Evolutionary conservation across 2,113 vertebrate species (phyloP).

Genomic region (Grallaria varia): DNA sequence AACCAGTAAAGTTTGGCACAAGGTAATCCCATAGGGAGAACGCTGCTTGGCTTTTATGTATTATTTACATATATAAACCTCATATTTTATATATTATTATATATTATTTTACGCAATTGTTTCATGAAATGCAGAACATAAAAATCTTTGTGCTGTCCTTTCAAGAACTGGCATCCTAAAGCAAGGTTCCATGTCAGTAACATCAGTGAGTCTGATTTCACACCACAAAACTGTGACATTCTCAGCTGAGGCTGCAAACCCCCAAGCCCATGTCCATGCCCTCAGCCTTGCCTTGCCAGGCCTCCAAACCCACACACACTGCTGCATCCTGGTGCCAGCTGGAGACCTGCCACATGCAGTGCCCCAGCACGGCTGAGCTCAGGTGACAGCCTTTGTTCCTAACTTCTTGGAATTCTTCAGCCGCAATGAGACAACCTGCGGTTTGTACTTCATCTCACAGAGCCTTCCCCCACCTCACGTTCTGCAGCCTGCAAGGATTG

Average conservation of each 20-base stretch:
- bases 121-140: not conserved
- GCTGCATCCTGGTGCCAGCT: not conserved
- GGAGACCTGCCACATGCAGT: not conserved
- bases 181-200: not conserved
- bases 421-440: not conserved
- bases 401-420: not conserved
- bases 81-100: not conserved
- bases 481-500: not conserved
- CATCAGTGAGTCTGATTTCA: not conserved
- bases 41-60: not conserved
- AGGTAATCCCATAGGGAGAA: not conserved
- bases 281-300: not conserved
- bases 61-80: not conserved
- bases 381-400: constrained; percentile 5
- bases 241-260: not conserved
- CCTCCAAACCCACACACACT: not conserved
- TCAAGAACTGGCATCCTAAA: not conserved
- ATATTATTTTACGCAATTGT: not conserved
- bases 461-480: not conserved
- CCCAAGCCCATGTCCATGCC: not conserved
- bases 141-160: not conserved
- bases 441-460: constrained; percentile 18
- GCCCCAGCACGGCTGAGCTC: not conserved
- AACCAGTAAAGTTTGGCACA: not conserved
- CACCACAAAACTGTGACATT: not conserved